Conservation (phyloP, 2,797 vertebrate species). For the Hipposideros larvatus region DNA sequence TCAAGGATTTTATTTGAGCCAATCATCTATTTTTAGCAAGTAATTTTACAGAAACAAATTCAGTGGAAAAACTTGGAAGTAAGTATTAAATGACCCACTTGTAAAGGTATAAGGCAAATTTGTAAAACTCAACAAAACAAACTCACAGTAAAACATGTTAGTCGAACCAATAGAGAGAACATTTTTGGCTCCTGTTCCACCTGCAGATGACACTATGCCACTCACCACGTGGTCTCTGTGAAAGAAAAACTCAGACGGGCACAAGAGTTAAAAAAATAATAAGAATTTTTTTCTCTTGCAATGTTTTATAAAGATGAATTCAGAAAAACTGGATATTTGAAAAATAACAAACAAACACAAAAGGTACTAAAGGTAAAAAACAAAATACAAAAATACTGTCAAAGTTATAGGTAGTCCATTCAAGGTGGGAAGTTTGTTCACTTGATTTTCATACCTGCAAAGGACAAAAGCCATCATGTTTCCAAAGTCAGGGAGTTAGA, state of each 20-base stretch:
- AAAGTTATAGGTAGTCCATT: not conserved
- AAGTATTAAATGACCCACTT: not conserved
- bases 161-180: not conserved
- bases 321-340: not conserved
- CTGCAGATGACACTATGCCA: not conserved
- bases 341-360: not conserved
- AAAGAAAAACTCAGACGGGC: not conserved
- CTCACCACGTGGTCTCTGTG: not conserved
- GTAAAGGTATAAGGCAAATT: not conserved
- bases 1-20: not conserved
- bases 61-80: not conserved
- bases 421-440: not conserved
- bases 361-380: not conserved
- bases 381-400: not conserved
- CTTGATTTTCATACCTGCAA: not conserved
- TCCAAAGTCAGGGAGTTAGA: not conserved
- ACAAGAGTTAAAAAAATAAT: not conserved
- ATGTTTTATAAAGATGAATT: not conserved
- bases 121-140: not conserved
- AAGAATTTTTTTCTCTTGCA: not conserved
- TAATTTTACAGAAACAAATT: constrained; percentile 11
- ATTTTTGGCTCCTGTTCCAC: not conserved
- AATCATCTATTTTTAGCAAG: not conserved
- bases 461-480: not conserved
- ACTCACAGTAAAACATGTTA: not conserved